Base-by-base conservation (phyloP, 2,888 invertebrate species). In the Oeneis ivallda region DNA sequence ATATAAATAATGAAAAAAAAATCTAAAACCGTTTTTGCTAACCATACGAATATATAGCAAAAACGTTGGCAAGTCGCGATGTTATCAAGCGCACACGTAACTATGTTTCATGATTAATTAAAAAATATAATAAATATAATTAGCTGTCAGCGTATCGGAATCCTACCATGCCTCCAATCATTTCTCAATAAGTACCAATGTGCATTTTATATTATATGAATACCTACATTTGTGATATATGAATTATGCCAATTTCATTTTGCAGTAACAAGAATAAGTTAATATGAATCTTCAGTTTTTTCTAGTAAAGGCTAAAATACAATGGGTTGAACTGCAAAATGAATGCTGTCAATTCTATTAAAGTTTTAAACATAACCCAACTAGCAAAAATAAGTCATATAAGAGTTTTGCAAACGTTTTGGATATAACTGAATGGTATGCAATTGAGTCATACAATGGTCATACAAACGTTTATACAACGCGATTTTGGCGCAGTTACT, bases 41-140 rank as follows among this genome's bases (percentile, higher is more conserved):
- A 76, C 84, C 52, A 66, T 87, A 84, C 80, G 50, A 61, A 71
- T 68, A 69, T 67, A 71, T 65, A 71, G 79, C 77, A 84, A 86
- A 87, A 88, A 85, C 79, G 79, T 79, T 77, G 71, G 74, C 79
- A 76, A 83, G 75, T 76, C 75, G 72, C 76, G 85, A 87, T 87
- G 72, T 69, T 81, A 87, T 87, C 86, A 76, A 70, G 74, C 70
- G 77, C 75, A 79, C 77, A 82, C 80, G 76, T 83, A 82, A 79
- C 82, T 81, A 80, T 76, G 77, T 81, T 79, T 73, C 73, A 74
- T 82, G 81, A 85, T 84, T 86, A 87, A 85, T 87, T 85, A 83
- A 86, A 85, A 81, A 83, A 83, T 81, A 82, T 82, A 82, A 80
- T 83, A 80, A 80, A 79, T 82, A 81, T 83, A 83, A 84, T 85